Evolutionary conservation across 2,888 invertebrate genomes (phyloP), one percentile per base, ranked within the genome.

Genomic region (Clistopyga incitator): DNA sequence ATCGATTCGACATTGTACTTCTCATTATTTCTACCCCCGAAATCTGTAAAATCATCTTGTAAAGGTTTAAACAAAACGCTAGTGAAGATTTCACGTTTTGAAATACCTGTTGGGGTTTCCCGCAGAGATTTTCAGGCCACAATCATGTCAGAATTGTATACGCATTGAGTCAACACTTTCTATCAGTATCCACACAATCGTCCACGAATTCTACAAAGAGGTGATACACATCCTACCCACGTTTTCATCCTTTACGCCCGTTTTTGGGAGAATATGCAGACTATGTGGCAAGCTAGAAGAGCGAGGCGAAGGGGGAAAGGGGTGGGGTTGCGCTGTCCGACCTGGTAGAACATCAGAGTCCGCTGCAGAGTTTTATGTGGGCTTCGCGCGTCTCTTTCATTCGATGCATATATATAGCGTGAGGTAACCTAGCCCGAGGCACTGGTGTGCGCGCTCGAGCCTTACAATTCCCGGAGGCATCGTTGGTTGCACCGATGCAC

Each of bases 361-460:
- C 61, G 74, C 64, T 64, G 64, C 65, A 64, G 82, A 82, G 77
- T 82, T 84, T 85, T 74, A 85, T 85, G 72, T 82, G 82, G 84
- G 82, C 54, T 79, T 81, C 45, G 47, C 64, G 64, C 38, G 38
- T 64, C 82, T 75, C 82, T 82, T 80, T 82, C 82, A 77, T 82
- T 65, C 76, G 50, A 23, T 50, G 67, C 47, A 64, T 34, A 6
- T 18, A 45, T 34, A 54, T 65, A 42, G 42, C 10, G 38, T 4
- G 38, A 10, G 64, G 64, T 38, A 76, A 34, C 38, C 34, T 11
- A 29, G 4, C 13, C 34, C 29, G 64, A 29, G 64, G 64, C 64
- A 65, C 20, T 13, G 20, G 23, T 13, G 38, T 23, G 29, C 54
- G 56, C 15, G 38, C 54, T 25, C 54, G 29, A 45, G 56, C 56